Percentiles rank a stretch among this genome's conserved stretches.
phyloP scores from a whole-genome alignment of 2,113 vertebrate genomes.

The Sisor rabdophorus region DNA sequence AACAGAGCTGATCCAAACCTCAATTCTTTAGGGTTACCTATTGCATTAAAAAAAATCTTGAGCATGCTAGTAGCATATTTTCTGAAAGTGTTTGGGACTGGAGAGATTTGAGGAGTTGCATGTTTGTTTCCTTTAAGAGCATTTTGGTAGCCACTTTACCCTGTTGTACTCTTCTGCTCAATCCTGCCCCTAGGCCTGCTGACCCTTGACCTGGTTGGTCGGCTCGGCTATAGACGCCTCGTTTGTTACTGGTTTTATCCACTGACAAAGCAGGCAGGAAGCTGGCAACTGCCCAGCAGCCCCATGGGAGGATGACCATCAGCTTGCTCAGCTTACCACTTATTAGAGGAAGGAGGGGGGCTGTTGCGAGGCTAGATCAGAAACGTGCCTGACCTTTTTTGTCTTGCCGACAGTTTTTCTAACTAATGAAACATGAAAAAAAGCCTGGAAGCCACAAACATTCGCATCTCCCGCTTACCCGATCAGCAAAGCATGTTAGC shows the following conservation, averaged over 20 bases:
- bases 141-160: slow-evolving; percentile 61
- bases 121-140: slow-evolving; percentile 63
- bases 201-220: slow-evolving; percentile 75
- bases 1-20: slow-evolving; percentile 59
- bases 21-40: slow-evolving; percentile 64
- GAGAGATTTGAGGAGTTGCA: slow-evolving; percentile 54
- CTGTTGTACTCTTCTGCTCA: slow-evolving; percentile 67
- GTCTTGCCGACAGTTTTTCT: slow-evolving; percentile 54
- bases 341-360: slow-evolving; percentile 69
- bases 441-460: slow-evolving; percentile 63
- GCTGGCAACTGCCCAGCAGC: slow-evolving; percentile 78
- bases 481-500: slow-evolving; percentile 69
- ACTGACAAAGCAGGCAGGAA: slow-evolving; percentile 78
- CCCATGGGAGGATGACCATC: slow-evolving; percentile 83
- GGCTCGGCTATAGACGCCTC: slow-evolving; percentile 80
- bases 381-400: slow-evolving; percentile 56
- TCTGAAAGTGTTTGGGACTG: slow-evolving; percentile 53
- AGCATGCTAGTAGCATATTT: slow-evolving; percentile 44
- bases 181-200: slow-evolving; percentile 66
- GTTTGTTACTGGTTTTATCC: slow-evolving; percentile 84
- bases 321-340: slow-evolving; percentile 84
- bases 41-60: slow-evolving; percentile 57
- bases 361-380: slow-evolving; percentile 48
- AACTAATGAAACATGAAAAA: slow-evolving; percentile 63
- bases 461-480: slow-evolving; percentile 64